Conservation (phyloP, 2,888 invertebrate genomes). For the Melanargia galathea region DNA sequence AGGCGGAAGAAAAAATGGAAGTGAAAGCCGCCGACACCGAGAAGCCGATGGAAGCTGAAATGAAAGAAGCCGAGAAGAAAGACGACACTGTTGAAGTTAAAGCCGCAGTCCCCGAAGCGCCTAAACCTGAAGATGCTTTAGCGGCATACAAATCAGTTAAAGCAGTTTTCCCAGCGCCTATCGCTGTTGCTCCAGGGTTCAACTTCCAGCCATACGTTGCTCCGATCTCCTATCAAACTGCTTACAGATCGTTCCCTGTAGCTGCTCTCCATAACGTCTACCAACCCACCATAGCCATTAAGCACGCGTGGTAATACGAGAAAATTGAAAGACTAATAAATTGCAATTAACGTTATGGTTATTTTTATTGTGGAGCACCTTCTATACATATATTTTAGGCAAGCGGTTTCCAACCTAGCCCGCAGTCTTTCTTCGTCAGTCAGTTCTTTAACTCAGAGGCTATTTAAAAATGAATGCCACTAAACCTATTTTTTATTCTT, state of each 20-base stretch:
- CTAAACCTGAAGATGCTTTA: conserved; percentile 28
- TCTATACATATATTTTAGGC: background rate
- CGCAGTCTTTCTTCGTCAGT: no score
- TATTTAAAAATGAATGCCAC: no score
- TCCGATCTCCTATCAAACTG: conserved; percentile 38
- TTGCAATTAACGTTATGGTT: conserved; percentile 20
- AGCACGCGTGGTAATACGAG: conserved; percentile 35
- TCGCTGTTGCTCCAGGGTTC: conserved; percentile 31
- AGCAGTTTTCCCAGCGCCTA: conserved; percentile 31
- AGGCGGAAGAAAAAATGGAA: conserved; percentile 37
- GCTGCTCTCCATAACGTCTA: conserved; percentile 22
- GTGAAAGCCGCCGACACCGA: conserved; percentile 41
- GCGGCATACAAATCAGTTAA: conserved; percentile 32
- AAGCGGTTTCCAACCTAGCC: no score
- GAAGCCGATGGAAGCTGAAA: conserved; percentile 43
- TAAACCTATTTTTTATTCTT: no score
- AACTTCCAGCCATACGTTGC: conserved; percentile 39
- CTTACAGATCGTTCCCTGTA: conserved; percentile 36
- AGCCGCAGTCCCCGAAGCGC: conserved; percentile 29
- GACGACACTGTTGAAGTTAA: conserved; percentile 32
- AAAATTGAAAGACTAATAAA: conserved; percentile 23
- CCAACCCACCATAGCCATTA: conserved; percentile 29
- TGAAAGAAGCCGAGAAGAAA: conserved; percentile 33
- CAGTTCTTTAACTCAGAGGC: no score
- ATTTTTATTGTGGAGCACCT: background rate